These are phyloP conservation scores for Agapornis roseicollis DNA, from an alignment of 2,113 vertebrate genomes.

Conservation along the genomic window DNA sequence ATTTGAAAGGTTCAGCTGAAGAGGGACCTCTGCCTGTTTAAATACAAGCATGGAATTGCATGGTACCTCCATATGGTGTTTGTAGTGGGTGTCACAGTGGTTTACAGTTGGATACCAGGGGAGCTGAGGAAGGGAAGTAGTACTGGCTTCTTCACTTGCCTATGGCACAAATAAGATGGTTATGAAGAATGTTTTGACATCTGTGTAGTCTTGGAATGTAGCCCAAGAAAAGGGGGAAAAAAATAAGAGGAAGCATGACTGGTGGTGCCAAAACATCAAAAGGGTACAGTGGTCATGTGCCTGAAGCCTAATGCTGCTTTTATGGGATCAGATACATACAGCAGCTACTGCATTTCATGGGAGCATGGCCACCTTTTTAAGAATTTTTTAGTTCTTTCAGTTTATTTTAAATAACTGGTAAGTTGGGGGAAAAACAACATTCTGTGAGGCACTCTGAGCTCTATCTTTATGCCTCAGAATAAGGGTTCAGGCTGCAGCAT, in stretches of 20 bases:
- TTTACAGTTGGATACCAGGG: background rate
- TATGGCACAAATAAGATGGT: background rate
- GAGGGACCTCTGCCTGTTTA: background rate
- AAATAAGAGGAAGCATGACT: background rate
- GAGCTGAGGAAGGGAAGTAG: background rate
- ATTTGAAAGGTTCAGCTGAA: background rate
- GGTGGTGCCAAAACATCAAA: background rate
- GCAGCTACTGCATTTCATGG: background rate
- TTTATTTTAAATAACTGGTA: background rate
- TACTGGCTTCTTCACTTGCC: background rate
- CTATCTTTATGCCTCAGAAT: background rate
- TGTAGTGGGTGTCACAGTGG: background rate
- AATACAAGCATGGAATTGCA: background rate
- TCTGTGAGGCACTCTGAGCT: background rate
- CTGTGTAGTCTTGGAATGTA: background rate
- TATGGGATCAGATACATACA: background rate
- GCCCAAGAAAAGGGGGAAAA: background rate
- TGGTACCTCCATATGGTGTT: fast-evolving
- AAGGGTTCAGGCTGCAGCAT: background rate
- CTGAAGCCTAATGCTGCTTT: background rate
- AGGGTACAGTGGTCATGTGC: background rate
- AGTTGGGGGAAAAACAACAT: background rate
- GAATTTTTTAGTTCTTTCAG: background rate
- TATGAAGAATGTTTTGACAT: background rate
- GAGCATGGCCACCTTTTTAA: background rate